Evolutionary conservation across 2,113 vertebrate genomes (phyloP), one percentile per base, ranked within the genome.

Genomic region (Otocyon megalotis): DNA sequence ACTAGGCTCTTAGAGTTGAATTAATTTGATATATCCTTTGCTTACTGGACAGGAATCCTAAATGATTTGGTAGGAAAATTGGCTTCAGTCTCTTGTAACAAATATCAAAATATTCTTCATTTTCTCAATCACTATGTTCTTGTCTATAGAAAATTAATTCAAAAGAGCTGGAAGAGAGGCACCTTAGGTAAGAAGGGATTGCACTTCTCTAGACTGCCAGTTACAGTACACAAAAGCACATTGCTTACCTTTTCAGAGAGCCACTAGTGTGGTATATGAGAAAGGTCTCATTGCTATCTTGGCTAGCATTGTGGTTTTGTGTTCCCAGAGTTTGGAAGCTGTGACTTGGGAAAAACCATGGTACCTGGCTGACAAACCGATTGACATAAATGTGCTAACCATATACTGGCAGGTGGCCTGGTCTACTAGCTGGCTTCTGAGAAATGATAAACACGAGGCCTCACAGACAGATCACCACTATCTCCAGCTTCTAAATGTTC

Each of bases 381-480:
- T 53, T 76, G 93, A 92, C 95, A 97, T 76, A 93, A 93, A 90
- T 89, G 79, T 88, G 77, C 89, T 97, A 84, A 97, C 96, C 89
- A 84, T 83, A 81, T 26, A 16, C 96, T 98, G 97, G 96, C 97
- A 81, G 96, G 76, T 90, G 87, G 96, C 95, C 96, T 90, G 72
- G 74, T 95, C 83, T 97, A 90, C 56, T 58, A 77, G 79, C 94
- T 95, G 93, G 79, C 82, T 95, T 97, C 94, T 97, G 79, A 95
- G 97, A 97, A 92, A 93, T 90, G 96, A 97, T 96, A 94, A 77
- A 97, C 77, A 90, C 11, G n/a, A 67, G 82, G 86, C 76, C 95
- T 96, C 87, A 62, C 81, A 96, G 93, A 93, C 69, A 97, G 86
- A 93, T 92, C 84, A 77, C 80, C 81, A 62, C 80, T 97, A 96